phyloP scores from a whole-genome alignment of 2,797 vertebrate genomes.

The Neostethus bicornis region DNA sequence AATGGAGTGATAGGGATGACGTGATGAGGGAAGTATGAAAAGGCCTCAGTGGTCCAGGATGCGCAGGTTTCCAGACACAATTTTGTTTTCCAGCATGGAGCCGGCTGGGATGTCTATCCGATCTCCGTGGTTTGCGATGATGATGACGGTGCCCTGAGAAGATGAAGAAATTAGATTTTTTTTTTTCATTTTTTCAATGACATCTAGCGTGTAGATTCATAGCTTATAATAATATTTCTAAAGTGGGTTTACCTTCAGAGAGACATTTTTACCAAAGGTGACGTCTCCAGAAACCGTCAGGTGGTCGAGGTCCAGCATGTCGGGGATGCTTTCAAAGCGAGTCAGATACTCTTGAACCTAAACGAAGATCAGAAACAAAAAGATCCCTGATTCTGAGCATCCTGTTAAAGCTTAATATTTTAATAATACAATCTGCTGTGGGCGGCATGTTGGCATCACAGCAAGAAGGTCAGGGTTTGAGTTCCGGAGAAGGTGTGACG shows the following conservation, averaged over 20 bases:
- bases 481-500: too few species aligned
- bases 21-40: slow-evolving; percentile 42
- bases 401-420: too few species aligned
- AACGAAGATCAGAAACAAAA: background rate
- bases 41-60: slow-evolving; percentile 93
- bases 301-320: slow-evolving; percentile 98
- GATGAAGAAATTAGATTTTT: slow-evolving; percentile 15
- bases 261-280: slow-evolving; percentile 96
- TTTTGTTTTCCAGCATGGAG: slow-evolving; percentile 96
- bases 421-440: too few species aligned
- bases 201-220: too few species aligned
- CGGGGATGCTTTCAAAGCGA: slow-evolving; percentile 97
- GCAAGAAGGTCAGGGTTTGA: too few species aligned
- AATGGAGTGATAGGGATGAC: slow-evolving; percentile 48
- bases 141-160: slow-evolving; percentile 95
- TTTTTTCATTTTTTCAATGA: too few species aligned
- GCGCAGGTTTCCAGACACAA: slow-evolving; percentile 96
- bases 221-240: too few species aligned
- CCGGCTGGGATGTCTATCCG: slow-evolving; percentile 95
- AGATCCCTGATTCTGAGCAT: background rate
- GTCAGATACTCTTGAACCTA: slow-evolving; percentile 96
- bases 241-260: slow-evolving; percentile 89
- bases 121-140: slow-evolving; percentile 97
- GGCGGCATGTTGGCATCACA: too few species aligned
- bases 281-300: slow-evolving; percentile 98